These are phyloP conservation scores for Equus quagga DNA, from an alignment of 2,113 vertebrate species.

Conservation along the genomic window DNA sequence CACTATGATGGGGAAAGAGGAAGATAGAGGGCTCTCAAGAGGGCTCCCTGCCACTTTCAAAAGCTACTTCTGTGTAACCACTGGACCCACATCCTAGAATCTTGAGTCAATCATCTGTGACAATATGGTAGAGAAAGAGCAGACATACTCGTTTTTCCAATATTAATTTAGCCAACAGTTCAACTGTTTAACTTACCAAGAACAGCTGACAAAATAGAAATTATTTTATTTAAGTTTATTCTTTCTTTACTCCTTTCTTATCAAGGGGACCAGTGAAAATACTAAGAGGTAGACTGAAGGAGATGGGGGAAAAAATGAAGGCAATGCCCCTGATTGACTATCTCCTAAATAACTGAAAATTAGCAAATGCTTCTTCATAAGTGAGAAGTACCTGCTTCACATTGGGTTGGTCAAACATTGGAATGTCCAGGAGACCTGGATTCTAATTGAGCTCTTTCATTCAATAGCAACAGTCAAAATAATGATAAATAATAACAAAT, in stretches of 20 bases:
- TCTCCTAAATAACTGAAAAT: background rate
- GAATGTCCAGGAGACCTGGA: background rate
- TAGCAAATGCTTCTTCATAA: background rate
- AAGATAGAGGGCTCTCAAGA: rapidly evolving
- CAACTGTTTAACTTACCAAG: background rate
- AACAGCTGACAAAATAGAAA: background rate
- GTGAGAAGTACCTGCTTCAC: background rate
- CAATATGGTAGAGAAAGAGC: background rate
- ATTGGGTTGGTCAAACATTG: background rate
- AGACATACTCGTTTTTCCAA: background rate
- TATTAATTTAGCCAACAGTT: background rate
- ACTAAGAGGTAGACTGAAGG: background rate
- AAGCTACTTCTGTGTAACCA: background rate
- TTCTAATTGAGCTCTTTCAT: background rate
- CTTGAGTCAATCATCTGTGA: background rate
- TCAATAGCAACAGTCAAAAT: background rate
- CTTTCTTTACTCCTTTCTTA: background rate
- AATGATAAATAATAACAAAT: background rate
- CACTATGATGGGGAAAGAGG: background rate
- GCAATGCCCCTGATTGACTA: background rate
- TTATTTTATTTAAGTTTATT: background rate
- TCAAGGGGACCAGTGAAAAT: background rate
- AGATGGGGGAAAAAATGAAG: background rate
- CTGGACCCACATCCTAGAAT: background rate
- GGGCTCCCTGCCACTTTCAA: background rate